Evolutionary conservation across 1,140 invertebrate genomes (phyloP), one percentile per base, ranked within the genome.

Genomic region (Ceratina calcarata): DNA sequence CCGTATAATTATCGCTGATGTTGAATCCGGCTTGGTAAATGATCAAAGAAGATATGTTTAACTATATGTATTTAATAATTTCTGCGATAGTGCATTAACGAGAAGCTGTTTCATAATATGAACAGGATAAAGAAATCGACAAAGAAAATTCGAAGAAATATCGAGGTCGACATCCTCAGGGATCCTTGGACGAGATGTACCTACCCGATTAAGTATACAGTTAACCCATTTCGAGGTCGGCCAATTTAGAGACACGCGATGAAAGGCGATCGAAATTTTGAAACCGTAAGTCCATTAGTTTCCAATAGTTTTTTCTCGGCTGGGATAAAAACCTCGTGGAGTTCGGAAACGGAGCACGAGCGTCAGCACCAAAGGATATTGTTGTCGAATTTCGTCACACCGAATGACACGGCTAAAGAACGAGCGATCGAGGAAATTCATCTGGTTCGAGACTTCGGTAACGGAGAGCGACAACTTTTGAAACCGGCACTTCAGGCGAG

Each of bases 401-500:
- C 10, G 37, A 10, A 45, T 45, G 37, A 45, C 2, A 45, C 37
- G 37, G 8, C 6, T 45, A 10, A 45, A 45, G 37, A 45, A 45
- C 6, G 37, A 45, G 0, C 10, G 10, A 10, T 45, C 37, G 37
- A 45, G 37, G 37, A 45, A 45, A 45, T 10, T 45, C 37, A 6
- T 10, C 6, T 45, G 6, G 37, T 45, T 45, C 37, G 2, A 10
- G 37, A 45, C 7, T 10, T 45, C 37, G 37, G 6, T 45, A 45
- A 45, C 6, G 37, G 37, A 45, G 37, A 45, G 37, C 32, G 32
- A 37, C 32, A 37, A 2, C 32, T 32, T n/a, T 37, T 45, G 64
- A 69, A 53, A 62, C 20, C 74, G 27, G n/a, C 78, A 85, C 81
- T 84, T 82, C 82, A 13, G 24, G n/a, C 83, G 78, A 80, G 82